Percentiles rank a stretch among this genome's conserved stretches.
Conservation (phyloP, 2,797 vertebrate species). For the Mormyrus proboscirostris region DNA sequence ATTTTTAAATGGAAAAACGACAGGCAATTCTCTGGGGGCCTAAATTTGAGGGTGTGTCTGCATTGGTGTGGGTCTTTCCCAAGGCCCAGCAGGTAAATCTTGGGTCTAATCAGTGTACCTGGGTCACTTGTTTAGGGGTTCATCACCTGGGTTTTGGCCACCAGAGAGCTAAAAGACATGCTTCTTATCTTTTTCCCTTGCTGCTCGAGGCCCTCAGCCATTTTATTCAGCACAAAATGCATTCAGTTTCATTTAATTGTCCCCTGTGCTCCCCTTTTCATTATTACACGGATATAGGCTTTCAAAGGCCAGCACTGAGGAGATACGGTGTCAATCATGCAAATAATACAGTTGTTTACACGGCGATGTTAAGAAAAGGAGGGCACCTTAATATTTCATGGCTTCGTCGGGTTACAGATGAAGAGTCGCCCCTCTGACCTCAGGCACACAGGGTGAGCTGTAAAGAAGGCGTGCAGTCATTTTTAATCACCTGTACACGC, state of each 20-base stretch:
- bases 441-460: conserved; percentile 7
- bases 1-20: background rate
- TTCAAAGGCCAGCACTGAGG: conserved; percentile 19
- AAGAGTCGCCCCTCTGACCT: conserved; percentile 17
- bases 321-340: conserved; percentile 19
- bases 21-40: background rate
- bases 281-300: conserved; percentile 17
- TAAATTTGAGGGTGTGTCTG: background rate
- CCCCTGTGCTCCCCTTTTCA: conserved; percentile 22
- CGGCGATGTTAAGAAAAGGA: conserved; percentile 23
- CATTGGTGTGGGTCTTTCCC: background rate
- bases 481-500: conserved; percentile 25
- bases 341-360: conserved; percentile 34
- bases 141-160: background rate
- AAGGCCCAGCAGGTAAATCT: background rate
- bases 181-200: background rate
- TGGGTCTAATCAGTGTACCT: conserved; percentile 2
- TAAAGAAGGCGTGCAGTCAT: background rate
- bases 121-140: background rate
- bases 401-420: conserved; percentile 27
- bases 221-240: conserved; percentile 21
- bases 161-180: background rate
- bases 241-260: conserved; percentile 31
- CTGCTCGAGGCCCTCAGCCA: background rate
- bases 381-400: conserved; percentile 25